These are phyloP conservation scores for Probosciger aterrimus DNA, from an alignment of 2,113 vertebrate genomes.

Conservation along the genomic window DNA sequence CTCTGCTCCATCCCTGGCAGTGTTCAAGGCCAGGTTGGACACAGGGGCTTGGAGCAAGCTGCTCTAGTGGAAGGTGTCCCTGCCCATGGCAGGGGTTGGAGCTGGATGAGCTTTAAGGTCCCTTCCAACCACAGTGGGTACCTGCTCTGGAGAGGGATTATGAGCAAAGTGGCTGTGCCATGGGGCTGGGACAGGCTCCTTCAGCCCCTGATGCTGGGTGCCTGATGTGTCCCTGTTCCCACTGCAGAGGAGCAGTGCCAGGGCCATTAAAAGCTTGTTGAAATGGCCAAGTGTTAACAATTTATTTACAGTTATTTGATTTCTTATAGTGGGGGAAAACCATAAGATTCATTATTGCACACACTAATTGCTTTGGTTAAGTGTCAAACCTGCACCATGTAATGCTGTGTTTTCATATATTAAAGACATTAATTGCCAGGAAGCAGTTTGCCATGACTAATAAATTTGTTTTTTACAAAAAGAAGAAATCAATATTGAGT, in stretches of 20 bases:
- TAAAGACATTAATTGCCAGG: slow-evolving; percentile 11
- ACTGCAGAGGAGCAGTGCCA: background rate
- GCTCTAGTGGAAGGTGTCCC: background rate
- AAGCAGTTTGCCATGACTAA: background rate
- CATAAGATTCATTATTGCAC: background rate
- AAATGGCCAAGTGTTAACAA: background rate
- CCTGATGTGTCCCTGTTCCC: background rate
- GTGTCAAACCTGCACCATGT: background rate
- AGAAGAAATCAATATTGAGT: background rate
- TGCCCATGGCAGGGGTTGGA: background rate
- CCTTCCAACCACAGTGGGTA: background rate
- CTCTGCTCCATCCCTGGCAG: background rate
- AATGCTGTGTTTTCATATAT: background rate
- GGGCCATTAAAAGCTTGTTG: background rate
- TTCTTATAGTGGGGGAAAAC: background rate
- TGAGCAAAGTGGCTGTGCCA: no score
- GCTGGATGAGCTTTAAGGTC: background rate
- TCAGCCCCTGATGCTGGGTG: background rate
- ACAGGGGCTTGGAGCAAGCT: background rate
- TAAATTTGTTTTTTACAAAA: background rate
- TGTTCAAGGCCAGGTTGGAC: background rate
- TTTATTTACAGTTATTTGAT: background rate
- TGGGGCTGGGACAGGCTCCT: background rate
- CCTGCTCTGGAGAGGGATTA: background rate
- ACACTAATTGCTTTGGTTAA: background rate